Conservation (phyloP, 2,113 vertebrate species). For the Oreochromis tanganicae region DNA sequence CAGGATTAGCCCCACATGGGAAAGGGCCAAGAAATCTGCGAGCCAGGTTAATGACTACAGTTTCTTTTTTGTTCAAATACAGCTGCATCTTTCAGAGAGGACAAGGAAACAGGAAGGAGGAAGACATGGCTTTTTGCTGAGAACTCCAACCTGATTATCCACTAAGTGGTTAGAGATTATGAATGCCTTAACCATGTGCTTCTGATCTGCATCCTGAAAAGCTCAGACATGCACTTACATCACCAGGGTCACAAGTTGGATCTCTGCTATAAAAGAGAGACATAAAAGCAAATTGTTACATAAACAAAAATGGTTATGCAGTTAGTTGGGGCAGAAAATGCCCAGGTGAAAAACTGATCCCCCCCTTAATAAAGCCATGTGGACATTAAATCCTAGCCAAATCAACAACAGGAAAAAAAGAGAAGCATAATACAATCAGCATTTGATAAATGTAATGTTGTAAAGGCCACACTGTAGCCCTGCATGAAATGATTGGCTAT, state of each 20-base stretch:
- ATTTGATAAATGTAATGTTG: neutral
- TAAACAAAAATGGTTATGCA: neutral
- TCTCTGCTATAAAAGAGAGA: neutral
- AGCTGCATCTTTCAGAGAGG: neutral
- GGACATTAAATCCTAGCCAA: neutral
- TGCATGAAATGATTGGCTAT: neutral
- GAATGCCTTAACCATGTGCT: neutral
- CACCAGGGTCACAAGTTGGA: neutral
- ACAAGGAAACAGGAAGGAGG: neutral
- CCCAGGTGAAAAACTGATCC: accelerated
- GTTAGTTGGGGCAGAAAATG: neutral
- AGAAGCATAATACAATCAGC: neutral
- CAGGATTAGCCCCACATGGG: neutral
- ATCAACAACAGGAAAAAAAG: neutral
- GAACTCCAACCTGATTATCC: neutral
- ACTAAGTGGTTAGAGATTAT: neutral
- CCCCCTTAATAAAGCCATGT: neutral
- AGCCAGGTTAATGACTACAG: neutral
- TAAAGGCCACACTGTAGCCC: neutral
- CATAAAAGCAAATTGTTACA: neutral
- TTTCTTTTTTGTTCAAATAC: neutral
- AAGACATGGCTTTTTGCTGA: neutral
- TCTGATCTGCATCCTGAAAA: neutral
- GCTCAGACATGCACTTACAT: neutral
- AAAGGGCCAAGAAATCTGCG: neutral